Conservation (phyloP, 2,888 invertebrate species). For the Anthophora plumipes region DNA sequence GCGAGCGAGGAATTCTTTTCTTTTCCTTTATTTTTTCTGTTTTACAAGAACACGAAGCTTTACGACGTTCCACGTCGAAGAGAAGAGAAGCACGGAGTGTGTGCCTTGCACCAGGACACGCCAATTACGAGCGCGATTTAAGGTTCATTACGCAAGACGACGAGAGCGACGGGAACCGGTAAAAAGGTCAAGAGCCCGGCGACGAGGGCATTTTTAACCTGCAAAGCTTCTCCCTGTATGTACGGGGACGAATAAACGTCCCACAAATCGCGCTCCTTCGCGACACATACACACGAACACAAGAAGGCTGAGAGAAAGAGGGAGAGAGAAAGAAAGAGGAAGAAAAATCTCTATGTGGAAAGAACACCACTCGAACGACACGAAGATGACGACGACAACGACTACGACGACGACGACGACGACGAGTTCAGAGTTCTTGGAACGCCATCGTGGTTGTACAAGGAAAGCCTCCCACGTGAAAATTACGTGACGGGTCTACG, state of each 20-base stretch:
- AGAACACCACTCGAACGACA: too few species aligned
- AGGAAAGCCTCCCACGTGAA: slow-evolving; percentile 38
- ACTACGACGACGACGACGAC: not conserved
- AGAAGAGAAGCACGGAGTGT: slow-evolving; percentile 51
- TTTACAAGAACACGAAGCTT: not conserved
- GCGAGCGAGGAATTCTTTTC: not conserved
- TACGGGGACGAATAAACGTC: slow-evolving; percentile 1
- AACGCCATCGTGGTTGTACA: slow-evolving; percentile 6
- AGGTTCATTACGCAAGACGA: slow-evolving; percentile 49
- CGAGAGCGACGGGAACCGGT: slow-evolving; percentile 12
- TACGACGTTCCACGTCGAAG: not conserved
- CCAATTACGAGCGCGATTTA: slow-evolving; percentile 71
- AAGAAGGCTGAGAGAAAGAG: not conserved
- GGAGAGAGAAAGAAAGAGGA: slow-evolving; percentile 12
- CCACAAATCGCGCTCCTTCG: slow-evolving; percentile 4
- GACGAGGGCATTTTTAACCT: slow-evolving; percentile 1
- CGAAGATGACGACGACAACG: not conserved
- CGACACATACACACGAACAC: not conserved
- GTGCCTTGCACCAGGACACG: slow-evolving; percentile 76
- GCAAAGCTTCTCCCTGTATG: slow-evolving; percentile 3
- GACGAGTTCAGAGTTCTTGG: slow-evolving; percentile 12
- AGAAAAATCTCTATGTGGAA: slow-evolving; percentile 10
- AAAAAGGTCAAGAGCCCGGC: slow-evolving; percentile 29
- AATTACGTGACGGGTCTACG: slow-evolving; percentile 53
- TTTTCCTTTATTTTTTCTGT: too few species aligned